phyloP scores from a whole-genome alignment of 2,888 invertebrate genomes.

The Harmothoe impar region DNA sequence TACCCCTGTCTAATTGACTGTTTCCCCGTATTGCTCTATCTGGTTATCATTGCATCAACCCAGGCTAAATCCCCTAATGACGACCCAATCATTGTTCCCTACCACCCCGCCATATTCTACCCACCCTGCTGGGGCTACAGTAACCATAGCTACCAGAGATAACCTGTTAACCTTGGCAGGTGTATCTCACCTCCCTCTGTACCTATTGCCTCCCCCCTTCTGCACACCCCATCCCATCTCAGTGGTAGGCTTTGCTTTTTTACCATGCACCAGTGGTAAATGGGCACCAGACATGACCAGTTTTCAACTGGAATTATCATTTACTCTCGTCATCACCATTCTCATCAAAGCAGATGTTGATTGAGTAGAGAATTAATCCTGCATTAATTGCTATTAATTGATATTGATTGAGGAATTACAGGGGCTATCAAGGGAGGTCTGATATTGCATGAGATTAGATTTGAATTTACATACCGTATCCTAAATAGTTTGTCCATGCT shows the following conservation, averaged over 20 bases:
- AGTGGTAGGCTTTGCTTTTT: not conserved
- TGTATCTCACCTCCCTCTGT: slow-evolving; percentile 8
- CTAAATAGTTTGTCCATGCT: too few species aligned
- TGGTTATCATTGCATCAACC: slow-evolving; percentile 30
- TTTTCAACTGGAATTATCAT: not conserved
- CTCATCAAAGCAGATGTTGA: slow-evolving; percentile 33
- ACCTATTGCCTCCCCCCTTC: not conserved
- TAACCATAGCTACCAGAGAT: slow-evolving; percentile 39
- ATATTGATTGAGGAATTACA: slow-evolving; percentile 6
- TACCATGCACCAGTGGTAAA: not conserved
- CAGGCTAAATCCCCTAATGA: not conserved
- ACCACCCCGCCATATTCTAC: not conserved
- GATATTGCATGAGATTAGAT: not conserved
- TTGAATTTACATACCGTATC: slow-evolving; percentile 19
- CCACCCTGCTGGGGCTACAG: not conserved
- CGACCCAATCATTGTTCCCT: slow-evolving; percentile 2
- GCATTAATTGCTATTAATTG: slow-evolving; percentile 4
- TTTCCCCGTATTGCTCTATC: not conserved
- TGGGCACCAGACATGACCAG: not conserved
- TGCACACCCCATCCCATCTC: not conserved
- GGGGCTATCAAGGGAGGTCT: not conserved
- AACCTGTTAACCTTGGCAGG: slow-evolving; percentile 44
- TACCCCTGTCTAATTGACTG: not conserved
- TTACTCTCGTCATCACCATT: not conserved
- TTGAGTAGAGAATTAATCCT: not conserved